Conservation (phyloP, 2,888 invertebrate species). For the Diabrotica balteata region DNA sequence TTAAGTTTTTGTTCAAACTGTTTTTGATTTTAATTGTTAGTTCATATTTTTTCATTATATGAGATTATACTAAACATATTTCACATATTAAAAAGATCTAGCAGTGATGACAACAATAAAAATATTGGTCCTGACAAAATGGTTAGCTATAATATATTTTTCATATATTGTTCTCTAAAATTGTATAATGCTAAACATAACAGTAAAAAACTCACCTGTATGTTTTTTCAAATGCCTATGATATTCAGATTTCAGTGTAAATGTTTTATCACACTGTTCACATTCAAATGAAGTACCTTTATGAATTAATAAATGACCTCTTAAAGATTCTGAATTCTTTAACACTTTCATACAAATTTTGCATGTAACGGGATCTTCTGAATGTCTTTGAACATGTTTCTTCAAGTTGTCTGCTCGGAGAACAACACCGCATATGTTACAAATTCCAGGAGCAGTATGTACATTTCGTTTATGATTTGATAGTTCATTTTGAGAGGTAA, state of each 20-base stretch:
- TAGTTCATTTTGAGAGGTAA: slow-evolving; percentile 42
- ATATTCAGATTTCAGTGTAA: slow-evolving; percentile 49
- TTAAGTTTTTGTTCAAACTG: too few relatives aligned
- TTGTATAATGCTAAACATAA: too few relatives aligned
- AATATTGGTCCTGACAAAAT: too few relatives aligned
- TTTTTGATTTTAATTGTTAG: too few relatives aligned
- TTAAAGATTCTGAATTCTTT: slow-evolving; percentile 51
- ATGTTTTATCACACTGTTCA: slow-evolving; percentile 50
- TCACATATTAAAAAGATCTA: too few relatives aligned
- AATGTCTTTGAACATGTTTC: slow-evolving; percentile 49
- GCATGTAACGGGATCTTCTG: slow-evolving; percentile 47
- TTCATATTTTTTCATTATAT: too few relatives aligned
- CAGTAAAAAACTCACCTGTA: slow-evolving; percentile 37
- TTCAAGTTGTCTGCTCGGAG: slow-evolving; percentile 49
- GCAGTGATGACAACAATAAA: too few relatives aligned
- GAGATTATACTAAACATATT: too few relatives aligned
- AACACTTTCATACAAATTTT: slow-evolving; percentile 48
- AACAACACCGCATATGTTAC: slow-evolving; percentile 52
- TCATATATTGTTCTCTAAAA: too few relatives aligned
- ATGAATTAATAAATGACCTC: slow-evolving; percentile 50
- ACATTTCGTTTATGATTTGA: slow-evolving; percentile 45
- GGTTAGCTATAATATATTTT: too few relatives aligned
- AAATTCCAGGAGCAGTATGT: slow-evolving; percentile 48
- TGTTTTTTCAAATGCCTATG: slow-evolving; percentile 49
- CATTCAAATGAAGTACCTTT: slow-evolving; percentile 46